Percentiles rank a stretch among this genome's conserved stretches.
phyloP scores from a whole-genome alignment of 1,140 invertebrate genomes.

The Parapsyche elsis region DNA sequence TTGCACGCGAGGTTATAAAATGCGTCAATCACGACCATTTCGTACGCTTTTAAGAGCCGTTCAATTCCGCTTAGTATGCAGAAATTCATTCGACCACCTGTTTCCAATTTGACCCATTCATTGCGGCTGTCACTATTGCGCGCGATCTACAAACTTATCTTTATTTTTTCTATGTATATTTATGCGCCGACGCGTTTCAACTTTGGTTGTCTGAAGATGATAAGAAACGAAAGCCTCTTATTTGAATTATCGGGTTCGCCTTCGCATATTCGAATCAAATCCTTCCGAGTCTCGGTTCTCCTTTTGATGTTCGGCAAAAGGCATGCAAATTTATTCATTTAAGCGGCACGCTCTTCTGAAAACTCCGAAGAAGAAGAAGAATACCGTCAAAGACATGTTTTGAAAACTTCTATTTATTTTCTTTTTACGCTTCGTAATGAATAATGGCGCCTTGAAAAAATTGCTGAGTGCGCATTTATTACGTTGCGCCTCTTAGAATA shows the following conservation, averaged over 20 bases:
- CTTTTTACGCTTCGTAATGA: not conserved
- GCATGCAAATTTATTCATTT: slow-evolving; percentile 27
- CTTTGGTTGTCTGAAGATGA: not conserved
- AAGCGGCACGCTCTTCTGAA: not conserved
- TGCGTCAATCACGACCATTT: too few relatives aligned
- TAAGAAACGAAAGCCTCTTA: not conserved
- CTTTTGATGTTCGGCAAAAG: slow-evolving; percentile 12
- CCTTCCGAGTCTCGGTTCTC: not conserved
- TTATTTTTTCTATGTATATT: too few relatives aligned
- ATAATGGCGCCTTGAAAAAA: not conserved
- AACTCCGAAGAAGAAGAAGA: not conserved
- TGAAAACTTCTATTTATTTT: slow-evolving; percentile 12
- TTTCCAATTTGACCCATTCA: too few relatives aligned
- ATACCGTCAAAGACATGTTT: not conserved
- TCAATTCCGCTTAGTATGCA: too few relatives aligned
- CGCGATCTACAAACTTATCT: too few relatives aligned
- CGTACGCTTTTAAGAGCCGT: too few relatives aligned
- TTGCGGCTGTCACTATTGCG: too few relatives aligned
- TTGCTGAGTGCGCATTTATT: not conserved
- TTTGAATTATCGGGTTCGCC: not conserved
- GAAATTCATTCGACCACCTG: too few relatives aligned
- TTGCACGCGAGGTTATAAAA: too few relatives aligned
- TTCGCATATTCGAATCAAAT: not conserved
- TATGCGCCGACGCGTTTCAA: not conserved
- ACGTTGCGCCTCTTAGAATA: not conserved